These are phyloP conservation scores for Lepas anatifera DNA, from an alignment of 2,888 invertebrate genomes.

Conservation along the genomic window DNA sequence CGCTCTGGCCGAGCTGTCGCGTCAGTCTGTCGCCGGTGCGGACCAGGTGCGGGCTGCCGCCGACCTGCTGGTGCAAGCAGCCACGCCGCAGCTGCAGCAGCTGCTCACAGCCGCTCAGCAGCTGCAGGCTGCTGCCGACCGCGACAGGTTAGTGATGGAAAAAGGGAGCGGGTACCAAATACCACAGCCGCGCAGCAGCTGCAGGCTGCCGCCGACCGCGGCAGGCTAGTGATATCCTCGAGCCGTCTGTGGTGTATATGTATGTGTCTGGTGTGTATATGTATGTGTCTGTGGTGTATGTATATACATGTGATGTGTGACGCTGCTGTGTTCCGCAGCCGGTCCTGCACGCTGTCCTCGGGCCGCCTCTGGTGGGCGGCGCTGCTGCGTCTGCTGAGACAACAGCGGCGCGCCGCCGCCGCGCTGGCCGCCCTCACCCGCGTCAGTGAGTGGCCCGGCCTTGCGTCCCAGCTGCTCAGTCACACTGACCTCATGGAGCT, in stretches of 20 bases:
- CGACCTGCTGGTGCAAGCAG: not conserved
- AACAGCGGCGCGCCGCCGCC: not conserved
- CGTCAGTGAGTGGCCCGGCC: not conserved
- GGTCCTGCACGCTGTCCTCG: not conserved
- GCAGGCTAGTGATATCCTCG: too few species aligned
- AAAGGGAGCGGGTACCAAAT: too few species aligned
- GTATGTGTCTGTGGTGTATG: not conserved
- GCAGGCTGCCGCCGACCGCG: too few species aligned
- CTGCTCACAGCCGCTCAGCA: not conserved
- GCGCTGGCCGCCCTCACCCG: not conserved
- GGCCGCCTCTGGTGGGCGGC: not conserved
- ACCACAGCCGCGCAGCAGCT: too few species aligned
- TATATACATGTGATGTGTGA: not conserved
- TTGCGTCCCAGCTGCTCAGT: not conserved
- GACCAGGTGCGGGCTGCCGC: not conserved
- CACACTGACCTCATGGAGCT: not conserved
- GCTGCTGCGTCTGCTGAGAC: not conserved
- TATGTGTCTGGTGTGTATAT: too few species aligned
- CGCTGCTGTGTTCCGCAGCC: not conserved
- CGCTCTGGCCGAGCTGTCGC: not conserved
- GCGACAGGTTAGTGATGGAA: not conserved
- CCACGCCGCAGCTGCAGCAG: not conserved
- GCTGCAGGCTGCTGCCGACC: not conserved
- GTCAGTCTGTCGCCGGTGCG: not conserved
- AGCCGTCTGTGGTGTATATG: too few species aligned